Evolutionary conservation across 2,797 vertebrate genomes (phyloP).

Genomic region (Notamacropus eugenii): DNA sequence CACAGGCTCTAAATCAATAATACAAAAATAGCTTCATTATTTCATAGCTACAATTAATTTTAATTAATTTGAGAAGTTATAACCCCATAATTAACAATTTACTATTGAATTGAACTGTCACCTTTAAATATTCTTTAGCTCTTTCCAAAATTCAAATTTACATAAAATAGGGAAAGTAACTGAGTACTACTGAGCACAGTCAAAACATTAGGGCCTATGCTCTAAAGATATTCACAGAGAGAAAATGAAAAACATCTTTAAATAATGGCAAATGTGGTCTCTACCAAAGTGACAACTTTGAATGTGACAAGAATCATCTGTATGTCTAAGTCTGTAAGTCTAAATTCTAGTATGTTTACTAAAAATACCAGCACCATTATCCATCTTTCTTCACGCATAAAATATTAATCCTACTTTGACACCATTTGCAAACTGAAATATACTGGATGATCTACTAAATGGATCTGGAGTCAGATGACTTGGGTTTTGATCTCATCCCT

Average conservation of each 20-base stretch:
- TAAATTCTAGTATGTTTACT: background rate
- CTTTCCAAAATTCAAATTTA: slow-evolving; percentile 45
- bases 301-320: background rate
- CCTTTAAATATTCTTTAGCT: slow-evolving; percentile 22
- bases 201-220: background rate
- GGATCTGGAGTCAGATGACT: background rate
- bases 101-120: slow-evolving; percentile 5
- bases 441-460: background rate
- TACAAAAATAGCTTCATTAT: slow-evolving; percentile 55
- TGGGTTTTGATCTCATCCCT: background rate
- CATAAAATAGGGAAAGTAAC: slow-evolving; percentile 22
- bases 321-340: background rate
- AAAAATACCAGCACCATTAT: background rate
- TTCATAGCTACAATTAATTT: slow-evolving; percentile 57
- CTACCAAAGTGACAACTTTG: background rate
- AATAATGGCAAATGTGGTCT: background rate
- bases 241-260: background rate
- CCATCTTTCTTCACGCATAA: background rate
- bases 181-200: background rate
- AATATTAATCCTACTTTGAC: background rate
- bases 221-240: background rate
- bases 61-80: slow-evolving; percentile 14
- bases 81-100: background rate
- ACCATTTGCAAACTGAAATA: background rate
- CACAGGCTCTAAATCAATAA: background rate